Conservation (phyloP, 2,113 vertebrate genomes). For the Phyllopteryx taeniolatus region DNA sequence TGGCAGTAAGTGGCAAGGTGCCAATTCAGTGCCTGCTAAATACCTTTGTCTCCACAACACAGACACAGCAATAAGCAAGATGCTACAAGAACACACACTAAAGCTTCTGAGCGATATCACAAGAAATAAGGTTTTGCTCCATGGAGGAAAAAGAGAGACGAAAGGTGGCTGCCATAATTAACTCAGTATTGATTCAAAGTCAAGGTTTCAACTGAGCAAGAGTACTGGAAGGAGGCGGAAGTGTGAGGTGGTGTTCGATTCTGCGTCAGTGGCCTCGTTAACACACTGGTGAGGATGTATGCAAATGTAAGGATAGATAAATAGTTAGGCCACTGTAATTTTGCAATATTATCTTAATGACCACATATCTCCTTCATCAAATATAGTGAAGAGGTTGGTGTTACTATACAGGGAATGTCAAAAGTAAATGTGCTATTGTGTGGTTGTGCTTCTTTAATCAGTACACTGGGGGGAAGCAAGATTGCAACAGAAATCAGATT, state of each 20-base stretch:
- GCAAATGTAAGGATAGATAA: constrained; percentile 34
- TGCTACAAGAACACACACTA: constrained; percentile 37
- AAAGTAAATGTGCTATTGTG: neutral
- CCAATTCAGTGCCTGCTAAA: constrained; percentile 66
- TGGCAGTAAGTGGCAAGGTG: constrained; percentile 67
- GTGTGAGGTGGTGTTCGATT: constrained; percentile 52
- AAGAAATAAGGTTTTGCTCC: constrained; percentile 43
- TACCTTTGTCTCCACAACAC: constrained; percentile 69
- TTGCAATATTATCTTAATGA: constrained; percentile 6
- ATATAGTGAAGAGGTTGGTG: constrained; percentile 13
- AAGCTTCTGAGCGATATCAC: constrained; percentile 27
- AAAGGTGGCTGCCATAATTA: constrained; percentile 59
- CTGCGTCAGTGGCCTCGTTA: constrained; percentile 58
- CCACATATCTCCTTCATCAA: constrained; percentile 1
- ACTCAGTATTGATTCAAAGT: constrained; percentile 64
- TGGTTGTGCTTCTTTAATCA: constrained; percentile 16
- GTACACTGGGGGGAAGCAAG: constrained; percentile 3
- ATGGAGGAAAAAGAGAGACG: constrained; percentile 15
- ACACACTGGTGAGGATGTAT: constrained; percentile 39
- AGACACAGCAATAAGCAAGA: constrained; percentile 53
- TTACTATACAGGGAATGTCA: neutral
- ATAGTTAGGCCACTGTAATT: constrained; percentile 24
- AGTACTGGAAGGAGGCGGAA: constrained; percentile 34
- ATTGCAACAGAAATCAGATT: constrained; percentile 3
- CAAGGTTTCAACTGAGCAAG: constrained; percentile 56